Evolutionary conservation across 2,113 vertebrate species (phyloP).

Genomic region (Tangachromis dhanisi): DNA sequence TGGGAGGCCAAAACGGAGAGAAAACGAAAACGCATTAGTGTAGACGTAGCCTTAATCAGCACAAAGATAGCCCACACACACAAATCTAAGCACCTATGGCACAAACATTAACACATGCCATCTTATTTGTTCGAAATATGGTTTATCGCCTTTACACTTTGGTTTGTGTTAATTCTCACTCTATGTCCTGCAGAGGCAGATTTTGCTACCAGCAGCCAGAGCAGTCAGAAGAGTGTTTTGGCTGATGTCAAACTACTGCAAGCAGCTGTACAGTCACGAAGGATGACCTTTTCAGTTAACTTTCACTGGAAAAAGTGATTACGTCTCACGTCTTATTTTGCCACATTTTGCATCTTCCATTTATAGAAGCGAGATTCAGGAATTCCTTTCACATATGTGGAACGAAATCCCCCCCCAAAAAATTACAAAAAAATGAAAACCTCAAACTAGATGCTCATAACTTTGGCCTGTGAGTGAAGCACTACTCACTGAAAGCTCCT

Average conservation of each 20-base stretch:
- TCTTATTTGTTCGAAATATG: neutral
- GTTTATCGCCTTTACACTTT: neutral
- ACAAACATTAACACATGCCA: neutral
- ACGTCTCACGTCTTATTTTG: neutral
- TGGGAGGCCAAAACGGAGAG: neutral
- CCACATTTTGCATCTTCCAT: neutral
- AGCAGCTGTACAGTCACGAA: neutral
- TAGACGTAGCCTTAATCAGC: neutral
- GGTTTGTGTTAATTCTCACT: neutral
- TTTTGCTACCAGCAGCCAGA: neutral
- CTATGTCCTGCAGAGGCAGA: neutral
- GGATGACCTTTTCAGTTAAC: neutral
- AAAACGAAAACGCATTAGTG: neutral
- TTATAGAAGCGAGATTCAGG: neutral
- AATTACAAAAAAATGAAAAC: neutral
- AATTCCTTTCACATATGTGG: neutral
- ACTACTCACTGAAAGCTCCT: constrained; percentile 95
- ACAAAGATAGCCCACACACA: neutral
- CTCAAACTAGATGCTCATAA: neutral
- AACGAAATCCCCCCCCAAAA: neutral
- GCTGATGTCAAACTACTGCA: neutral
- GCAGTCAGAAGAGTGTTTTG: neutral
- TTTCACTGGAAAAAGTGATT: neutral
- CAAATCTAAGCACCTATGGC: neutral
- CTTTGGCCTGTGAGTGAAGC: neutral